Evolutionary conservation across 1,140 invertebrate species (phyloP), one percentile per base, ranked within the genome.

Genomic region (Apis laboriosa): DNA sequence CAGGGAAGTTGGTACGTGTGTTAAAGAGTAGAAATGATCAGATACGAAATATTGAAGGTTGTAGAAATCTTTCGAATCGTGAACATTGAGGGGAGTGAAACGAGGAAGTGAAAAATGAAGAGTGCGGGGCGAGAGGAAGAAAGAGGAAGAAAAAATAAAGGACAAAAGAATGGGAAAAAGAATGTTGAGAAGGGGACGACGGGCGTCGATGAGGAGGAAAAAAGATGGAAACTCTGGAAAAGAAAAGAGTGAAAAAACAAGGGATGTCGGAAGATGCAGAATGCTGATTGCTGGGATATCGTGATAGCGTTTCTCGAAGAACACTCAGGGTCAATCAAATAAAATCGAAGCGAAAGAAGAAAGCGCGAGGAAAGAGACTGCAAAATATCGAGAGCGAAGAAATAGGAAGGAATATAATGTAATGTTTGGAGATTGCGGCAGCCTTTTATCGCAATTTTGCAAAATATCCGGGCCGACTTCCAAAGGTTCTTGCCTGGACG

Each of bases 281-380:
- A 85, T 87, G 84, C 86, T 89, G 84, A 89, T 75, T 87, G 21
- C 34, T 73, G 43, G 64, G 60, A 84, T 81, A 63, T 55, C 79
- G 73, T 58, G 61, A 55, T 56, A 70, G 51, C 56, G 55, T 61
- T 77, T 79, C 73, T 84, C 68, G 70, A 68, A 66, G 83, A 64
- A 49, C 58, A 80, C 76, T 84, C 61, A 56, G 74, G 49, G 60
- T 71, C 84, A 84, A 81, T 81, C 84, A 78, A 88, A 86, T 86
- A 70, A 86, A 88, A 81, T 24, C 67, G 43, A 71, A 71, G 71
- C 49, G 72, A 84, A 28, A 11, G 28, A 64, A 19, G 19, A 72
- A 72, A 72, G 11, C 80, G n/a, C n/a, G 66, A 7, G 4, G 13
- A 68, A 9, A 21, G 43, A 71, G 34, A n/a, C 24, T 66, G 76